Percentiles rank a stretch among this genome's conserved stretches.
phyloP scores from a whole-genome alignment of 2,797 vertebrate species.

The Tamandua tetradactyla region DNA sequence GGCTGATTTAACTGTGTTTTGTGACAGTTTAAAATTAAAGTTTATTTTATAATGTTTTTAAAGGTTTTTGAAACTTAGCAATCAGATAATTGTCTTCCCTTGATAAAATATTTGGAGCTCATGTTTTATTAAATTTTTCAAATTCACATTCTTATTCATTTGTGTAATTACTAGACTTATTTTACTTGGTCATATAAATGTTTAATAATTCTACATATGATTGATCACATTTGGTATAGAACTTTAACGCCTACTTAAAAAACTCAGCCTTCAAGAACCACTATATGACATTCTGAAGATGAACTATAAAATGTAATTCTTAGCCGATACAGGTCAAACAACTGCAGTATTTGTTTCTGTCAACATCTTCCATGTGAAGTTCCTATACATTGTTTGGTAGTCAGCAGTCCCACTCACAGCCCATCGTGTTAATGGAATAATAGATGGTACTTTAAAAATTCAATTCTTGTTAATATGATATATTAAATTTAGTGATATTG shows the following conservation, averaged over 20 bases:
- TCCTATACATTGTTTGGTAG: not conserved
- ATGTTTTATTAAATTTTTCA: slow-evolving; percentile 26
- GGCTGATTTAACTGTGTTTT: slow-evolving; percentile 38
- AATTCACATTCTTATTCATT: not conserved
- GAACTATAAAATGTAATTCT: not conserved
- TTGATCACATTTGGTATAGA: not conserved
- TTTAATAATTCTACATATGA: not conserved
- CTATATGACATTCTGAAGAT: not conserved
- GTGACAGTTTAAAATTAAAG: slow-evolving; percentile 30
- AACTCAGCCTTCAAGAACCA: not conserved
- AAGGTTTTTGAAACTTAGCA: slow-evolving; percentile 38
- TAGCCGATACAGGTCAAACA: not conserved
- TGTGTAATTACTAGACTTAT: not conserved
- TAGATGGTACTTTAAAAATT: not conserved
- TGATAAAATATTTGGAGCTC: slow-evolving; percentile 38
- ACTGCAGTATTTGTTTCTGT: not conserved
- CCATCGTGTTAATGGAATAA: not conserved
- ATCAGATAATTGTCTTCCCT: not conserved
- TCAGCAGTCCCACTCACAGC: not conserved
- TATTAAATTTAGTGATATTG: not conserved
- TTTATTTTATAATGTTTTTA: slow-evolving; percentile 51
- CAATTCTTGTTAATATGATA: not conserved
- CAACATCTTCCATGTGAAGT: not conserved
- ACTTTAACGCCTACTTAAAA: not conserved
- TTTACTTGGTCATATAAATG: not conserved